Percentiles rank a stretch among this genome's conserved stretches.
phyloP scores from a whole-genome alignment of 2,113 vertebrate genomes.

The Ameiurus melas region DNA sequence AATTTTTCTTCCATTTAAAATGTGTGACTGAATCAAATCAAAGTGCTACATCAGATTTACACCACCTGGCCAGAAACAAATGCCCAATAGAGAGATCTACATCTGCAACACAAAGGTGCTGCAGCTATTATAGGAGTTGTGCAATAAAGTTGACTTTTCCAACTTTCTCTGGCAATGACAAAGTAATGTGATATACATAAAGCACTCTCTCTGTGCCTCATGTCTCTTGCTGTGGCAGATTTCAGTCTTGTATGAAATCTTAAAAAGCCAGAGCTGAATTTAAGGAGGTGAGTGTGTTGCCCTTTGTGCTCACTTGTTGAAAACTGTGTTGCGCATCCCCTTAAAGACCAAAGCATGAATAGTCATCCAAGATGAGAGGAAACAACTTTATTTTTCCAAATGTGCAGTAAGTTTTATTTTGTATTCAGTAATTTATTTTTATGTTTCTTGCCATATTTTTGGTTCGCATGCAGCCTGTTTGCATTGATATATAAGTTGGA shows the following conservation, averaged over 20 bases:
- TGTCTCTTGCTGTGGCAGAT: background rate
- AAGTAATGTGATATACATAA: constrained; percentile 12
- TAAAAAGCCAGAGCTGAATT: background rate
- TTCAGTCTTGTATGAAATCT: constrained; percentile 5
- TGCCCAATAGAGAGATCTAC: background rate
- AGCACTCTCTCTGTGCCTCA: background rate
- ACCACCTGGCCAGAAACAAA: background rate
- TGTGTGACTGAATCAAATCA: background rate
- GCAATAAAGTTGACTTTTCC: constrained; percentile 20
- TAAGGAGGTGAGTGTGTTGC: background rate
- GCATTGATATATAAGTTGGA: background rate
- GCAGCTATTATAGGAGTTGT: background rate
- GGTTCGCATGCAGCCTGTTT: background rate
- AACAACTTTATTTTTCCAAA: background rate
- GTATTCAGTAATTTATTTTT: no score
- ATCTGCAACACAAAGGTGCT: background rate
- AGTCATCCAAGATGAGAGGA: background rate
- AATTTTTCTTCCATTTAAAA: background rate
- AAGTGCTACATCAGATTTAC: background rate
- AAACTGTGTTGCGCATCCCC: background rate
- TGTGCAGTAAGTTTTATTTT: background rate
- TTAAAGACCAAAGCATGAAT: background rate
- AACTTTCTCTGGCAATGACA: constrained; percentile 9
- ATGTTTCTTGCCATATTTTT: background rate
- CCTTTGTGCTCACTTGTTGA: constrained; percentile 11